phyloP scores from a whole-genome alignment of 2,888 invertebrate genomes.

The Chloroclystis v-ata region DNA sequence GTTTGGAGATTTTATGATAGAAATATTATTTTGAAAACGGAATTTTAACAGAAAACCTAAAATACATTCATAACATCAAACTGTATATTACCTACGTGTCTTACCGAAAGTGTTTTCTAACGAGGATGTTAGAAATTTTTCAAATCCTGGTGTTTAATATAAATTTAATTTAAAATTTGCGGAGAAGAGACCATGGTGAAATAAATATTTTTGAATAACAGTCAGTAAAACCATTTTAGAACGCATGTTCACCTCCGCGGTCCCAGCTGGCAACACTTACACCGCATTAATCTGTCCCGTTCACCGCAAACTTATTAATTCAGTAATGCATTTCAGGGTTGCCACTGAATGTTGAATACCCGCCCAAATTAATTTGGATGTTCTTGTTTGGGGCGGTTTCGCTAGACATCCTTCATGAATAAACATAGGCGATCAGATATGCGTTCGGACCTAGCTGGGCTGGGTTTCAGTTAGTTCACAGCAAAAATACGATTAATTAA shows the following conservation, averaged over 20 bases:
- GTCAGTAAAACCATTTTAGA: not conserved
- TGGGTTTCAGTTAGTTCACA: not conserved
- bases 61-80: too few relatives aligned
- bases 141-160: too few relatives aligned
- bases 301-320: slow-evolving; percentile 28
- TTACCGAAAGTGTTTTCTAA: too few relatives aligned
- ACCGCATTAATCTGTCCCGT: slow-evolving; percentile 24
- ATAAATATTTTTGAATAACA: too few relatives aligned
- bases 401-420: slow-evolving; percentile 43
- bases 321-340: slow-evolving; percentile 31
- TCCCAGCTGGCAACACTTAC: slow-evolving; percentile 18
- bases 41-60: too few relatives aligned
- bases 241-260: slow-evolving; percentile 2
- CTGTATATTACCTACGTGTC: too few relatives aligned
- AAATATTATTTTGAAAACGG: too few relatives aligned
- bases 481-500: not conserved
- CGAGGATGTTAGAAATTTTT: too few relatives aligned
- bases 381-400: slow-evolving; percentile 48
- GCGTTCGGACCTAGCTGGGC: slow-evolving; percentile 13
- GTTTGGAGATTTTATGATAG: too few relatives aligned
- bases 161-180: too few relatives aligned
- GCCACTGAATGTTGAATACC: slow-evolving; percentile 58
- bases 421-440: slow-evolving; percentile 36
- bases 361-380: slow-evolving; percentile 58
- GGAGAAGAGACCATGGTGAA: too few relatives aligned